phyloP scores from a whole-genome alignment of 2,797 vertebrate genomes.

The Vultur gryphus region DNA sequence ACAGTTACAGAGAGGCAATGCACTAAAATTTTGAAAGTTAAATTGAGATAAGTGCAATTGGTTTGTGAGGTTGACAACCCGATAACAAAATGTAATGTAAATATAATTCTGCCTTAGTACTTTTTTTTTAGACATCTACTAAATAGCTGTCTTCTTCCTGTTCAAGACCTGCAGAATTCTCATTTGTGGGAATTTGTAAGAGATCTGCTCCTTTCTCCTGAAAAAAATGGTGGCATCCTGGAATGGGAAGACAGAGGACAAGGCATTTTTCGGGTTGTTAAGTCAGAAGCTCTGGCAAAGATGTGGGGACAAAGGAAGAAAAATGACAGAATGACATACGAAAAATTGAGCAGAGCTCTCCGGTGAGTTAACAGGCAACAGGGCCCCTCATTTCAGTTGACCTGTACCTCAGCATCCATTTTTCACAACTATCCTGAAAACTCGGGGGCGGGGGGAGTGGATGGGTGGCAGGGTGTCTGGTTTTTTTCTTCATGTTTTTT shows the following conservation, averaged over 20 bases:
- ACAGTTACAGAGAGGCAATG: background rate
- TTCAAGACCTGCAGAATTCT: slow-evolving; percentile 67
- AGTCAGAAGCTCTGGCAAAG: slow-evolving; percentile 72
- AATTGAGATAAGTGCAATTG: background rate
- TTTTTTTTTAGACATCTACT: background rate
- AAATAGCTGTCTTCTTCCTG: background rate
- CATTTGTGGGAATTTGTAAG: slow-evolving; percentile 74
- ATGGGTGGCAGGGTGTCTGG: too few relatives aligned
- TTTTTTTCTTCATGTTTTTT: background rate
- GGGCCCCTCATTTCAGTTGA: background rate
- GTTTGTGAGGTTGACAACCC: background rate
- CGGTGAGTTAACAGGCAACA: slow-evolving; percentile 2
- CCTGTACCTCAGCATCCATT: background rate
- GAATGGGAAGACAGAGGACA: slow-evolving; percentile 71
- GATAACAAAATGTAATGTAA: background rate
- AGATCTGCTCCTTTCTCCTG: slow-evolving; percentile 70
- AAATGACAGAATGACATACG: slow-evolving; percentile 72
- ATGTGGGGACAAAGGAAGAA: slow-evolving; percentile 75
- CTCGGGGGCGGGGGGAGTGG: background rate
- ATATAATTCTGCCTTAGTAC: background rate
- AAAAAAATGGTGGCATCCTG: slow-evolving; percentile 67
- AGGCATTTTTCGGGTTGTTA: slow-evolving; percentile 69
- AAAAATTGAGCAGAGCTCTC: slow-evolving; percentile 73
- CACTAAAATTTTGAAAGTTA: background rate
- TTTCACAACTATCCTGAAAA: background rate